A percentile compares a stretch with the other conserved stretches of the same genome.
Evolutionary conservation across 2,797 vertebrate species (phyloP).

Genomic region (Chloroceryle amazona): DNA sequence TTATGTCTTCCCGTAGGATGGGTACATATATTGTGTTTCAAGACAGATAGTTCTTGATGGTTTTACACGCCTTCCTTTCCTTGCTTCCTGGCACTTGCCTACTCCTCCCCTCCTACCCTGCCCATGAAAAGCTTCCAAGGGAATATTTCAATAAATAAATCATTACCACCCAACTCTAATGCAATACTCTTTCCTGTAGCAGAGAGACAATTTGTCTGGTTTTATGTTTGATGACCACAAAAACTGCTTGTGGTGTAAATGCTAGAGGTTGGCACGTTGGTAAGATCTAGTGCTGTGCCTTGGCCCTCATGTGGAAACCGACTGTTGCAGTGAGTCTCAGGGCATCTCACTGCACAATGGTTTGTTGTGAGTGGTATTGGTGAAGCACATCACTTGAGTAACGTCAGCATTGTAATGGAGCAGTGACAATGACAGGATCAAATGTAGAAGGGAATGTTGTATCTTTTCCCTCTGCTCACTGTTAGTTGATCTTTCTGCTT

Average conservation of each 20-base stretch:
- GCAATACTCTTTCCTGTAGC: not conserved
- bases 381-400: not conserved
- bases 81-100: not conserved
- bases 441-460: not conserved
- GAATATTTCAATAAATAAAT: not conserved
- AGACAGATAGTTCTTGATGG: not conserved
- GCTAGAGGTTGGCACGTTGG: not conserved
- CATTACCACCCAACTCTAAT: not conserved
- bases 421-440: not conserved
- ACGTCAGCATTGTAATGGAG: not conserved
- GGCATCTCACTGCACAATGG: not conserved
- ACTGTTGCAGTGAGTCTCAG: not conserved
- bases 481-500: not conserved
- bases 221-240: not conserved
- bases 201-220: not conserved
- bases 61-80: not conserved
- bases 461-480: not conserved
- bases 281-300: not conserved
- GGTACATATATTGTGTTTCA: not conserved
- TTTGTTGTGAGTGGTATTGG: not conserved
- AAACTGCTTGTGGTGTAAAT: not conserved
- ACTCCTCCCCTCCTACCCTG: no score
- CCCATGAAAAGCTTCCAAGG: not conserved
- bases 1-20: not conserved
- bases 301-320: fast-evolving